Evolutionary conservation across 2,888 invertebrate genomes (phyloP), one percentile per base, ranked within the genome.

Genomic region (Calameuta pallipes): DNA sequence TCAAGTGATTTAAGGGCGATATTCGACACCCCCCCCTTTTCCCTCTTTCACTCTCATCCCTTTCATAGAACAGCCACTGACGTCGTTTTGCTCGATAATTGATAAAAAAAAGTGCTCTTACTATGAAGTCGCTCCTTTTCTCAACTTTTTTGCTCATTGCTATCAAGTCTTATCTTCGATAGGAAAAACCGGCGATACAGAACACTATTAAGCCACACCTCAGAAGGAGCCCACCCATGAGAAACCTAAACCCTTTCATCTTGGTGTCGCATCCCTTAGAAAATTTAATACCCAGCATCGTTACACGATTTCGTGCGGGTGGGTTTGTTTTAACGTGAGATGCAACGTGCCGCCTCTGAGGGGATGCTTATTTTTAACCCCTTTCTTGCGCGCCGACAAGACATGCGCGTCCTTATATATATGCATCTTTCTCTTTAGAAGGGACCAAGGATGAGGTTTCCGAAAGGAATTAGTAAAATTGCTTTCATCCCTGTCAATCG

Each of bases 171-270:
- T 56, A 56, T 56, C 23, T 9, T 9, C 23, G 23, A 56, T 56
- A 56, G 2, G 2, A 56, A 56, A 56, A 23, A 56, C 23, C 56
- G 23, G 9, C 23, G 23, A 23, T 1, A 9, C 23, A 9, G 9
- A 56, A 56, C 56, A 23, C 56, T 56, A 23, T 56, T 2, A 41
- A 23, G 9, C 56, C 56, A 23, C 9, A 56, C 9, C 56, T 56
- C 23, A 56, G 23, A 56, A 56, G 23, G 79, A 83, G 80, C 85
- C 85, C 84, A 86, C 84, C 86, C 87, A 79, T 77, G 75, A 79
- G 78, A 68, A 70, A 36, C 11, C 74, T 68, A 74, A 56, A 56
- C 78, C 79, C 83, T 85, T 85, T 85, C 76, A 85, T 85, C 84
- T 85, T 75, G 68, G 15, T 36, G 73, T 81, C 83, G 83, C 80